Evolutionary conservation across 2,797 vertebrate species (phyloP).

Genomic region (Myotis planiceps): DNA sequence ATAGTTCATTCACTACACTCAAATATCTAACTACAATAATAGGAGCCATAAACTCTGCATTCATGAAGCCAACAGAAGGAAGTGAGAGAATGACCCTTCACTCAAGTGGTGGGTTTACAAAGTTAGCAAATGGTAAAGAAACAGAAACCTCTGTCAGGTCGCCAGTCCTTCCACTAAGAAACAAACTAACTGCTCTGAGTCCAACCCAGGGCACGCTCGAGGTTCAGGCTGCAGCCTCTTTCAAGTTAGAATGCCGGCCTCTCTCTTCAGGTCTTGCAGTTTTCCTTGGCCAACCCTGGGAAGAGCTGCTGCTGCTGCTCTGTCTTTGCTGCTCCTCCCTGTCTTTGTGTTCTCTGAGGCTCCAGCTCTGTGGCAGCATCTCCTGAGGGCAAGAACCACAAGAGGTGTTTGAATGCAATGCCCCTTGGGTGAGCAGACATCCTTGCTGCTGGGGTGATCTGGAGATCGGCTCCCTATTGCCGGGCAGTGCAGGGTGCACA

Average conservation of each 20-base stretch:
- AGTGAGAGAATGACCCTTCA: not conserved
- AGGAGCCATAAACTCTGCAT: not conserved
- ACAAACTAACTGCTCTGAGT: not conserved
- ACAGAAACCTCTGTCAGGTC: not conserved
- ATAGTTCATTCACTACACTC: not conserved
- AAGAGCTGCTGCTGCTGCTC: too few species aligned
- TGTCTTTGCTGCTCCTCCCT: not conserved
- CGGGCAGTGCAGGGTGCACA: not conserved
- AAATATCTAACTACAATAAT: not conserved
- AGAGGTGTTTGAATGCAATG: not conserved
- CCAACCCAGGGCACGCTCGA: not conserved
- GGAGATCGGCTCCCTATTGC: not conserved
- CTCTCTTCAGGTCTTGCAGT: not conserved
- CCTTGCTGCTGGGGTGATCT: not conserved
- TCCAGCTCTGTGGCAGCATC: not conserved
- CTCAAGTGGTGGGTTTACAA: fast-evolving
- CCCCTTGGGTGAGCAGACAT: not conserved
- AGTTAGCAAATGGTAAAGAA: not conserved
- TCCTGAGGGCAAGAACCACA: too few species aligned
- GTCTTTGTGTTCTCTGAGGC: not conserved
- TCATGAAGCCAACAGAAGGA: not conserved
- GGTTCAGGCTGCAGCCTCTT: fast-evolving
- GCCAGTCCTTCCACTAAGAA: not conserved
- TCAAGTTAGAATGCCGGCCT: too few species aligned
- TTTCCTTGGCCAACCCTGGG: not conserved